Conservation (phyloP, 2,888 invertebrate species). For the Ophioninae sp. region DNA sequence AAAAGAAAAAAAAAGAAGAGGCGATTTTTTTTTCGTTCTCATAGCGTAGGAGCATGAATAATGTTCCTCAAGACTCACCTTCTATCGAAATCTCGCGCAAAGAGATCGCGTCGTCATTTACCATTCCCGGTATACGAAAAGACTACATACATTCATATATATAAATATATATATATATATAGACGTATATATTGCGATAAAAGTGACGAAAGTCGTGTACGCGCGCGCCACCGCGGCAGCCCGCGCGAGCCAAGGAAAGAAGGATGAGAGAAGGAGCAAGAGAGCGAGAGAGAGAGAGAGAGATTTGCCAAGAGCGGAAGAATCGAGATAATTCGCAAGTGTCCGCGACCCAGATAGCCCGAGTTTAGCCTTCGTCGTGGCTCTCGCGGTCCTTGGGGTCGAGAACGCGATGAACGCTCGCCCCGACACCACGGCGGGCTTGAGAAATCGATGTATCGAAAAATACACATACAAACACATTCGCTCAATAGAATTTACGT, state of each 20-base stretch:
- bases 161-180: neutral
- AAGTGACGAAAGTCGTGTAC: neutral
- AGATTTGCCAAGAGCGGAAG: slow-evolving; percentile 76
- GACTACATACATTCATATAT: too few relatives aligned
- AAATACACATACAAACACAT: neutral
- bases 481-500: neutral
- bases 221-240: neutral
- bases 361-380: slow-evolving; percentile 72
- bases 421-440: slow-evolving; percentile 60
- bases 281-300: slow-evolving; percentile 40
- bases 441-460: slow-evolving; percentile 71
- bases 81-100: neutral
- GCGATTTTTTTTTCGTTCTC: too few relatives aligned
- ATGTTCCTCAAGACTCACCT: neutral
- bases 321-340: slow-evolving; percentile 74
- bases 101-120: neutral
- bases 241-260: slow-evolving; percentile 27
- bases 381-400: slow-evolving; percentile 68
- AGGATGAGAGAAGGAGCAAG: slow-evolving; percentile 41
- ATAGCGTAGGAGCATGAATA: neutral
- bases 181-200: neutral
- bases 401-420: slow-evolving; percentile 50
- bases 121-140: neutral
- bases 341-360: slow-evolving; percentile 77
- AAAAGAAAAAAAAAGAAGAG: too few relatives aligned